Evolutionary conservation across 1,140 invertebrate species (phyloP).

Genomic region (Ridgeia piscesae): DNA sequence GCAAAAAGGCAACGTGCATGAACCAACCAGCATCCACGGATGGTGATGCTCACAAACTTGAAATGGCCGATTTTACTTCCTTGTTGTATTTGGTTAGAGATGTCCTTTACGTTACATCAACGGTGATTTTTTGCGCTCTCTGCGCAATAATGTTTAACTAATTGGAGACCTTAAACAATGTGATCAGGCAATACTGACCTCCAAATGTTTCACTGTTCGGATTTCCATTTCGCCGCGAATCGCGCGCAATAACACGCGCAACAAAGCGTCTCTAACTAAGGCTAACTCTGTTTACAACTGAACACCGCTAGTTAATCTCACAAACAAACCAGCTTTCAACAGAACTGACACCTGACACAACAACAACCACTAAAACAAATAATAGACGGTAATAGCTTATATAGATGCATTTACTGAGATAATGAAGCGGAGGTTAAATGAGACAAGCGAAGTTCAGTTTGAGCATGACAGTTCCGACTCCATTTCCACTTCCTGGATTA

Average conservation of each 20-base stretch:
- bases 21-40: background rate
- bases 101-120: background rate
- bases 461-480: slow-evolving; percentile 3
- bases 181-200: background rate
- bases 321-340: background rate
- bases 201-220: background rate
- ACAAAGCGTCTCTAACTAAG: background rate
- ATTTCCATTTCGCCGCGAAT: background rate
- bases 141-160: background rate
- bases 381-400: background rate
- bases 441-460: background rate
- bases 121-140: background rate
- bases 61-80: background rate
- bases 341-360: background rate
- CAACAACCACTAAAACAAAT: background rate
- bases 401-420: background rate
- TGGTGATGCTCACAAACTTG: background rate
- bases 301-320: background rate
- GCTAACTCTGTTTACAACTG: background rate
- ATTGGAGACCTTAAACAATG: background rate
- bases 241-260: background rate
- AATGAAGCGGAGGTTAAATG: background rate
- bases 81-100: background rate
- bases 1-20: background rate
- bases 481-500: slow-evolving; percentile 5